Conservation (phyloP, 2,888 invertebrate species). For the Hydrotaea diabolus region DNA sequence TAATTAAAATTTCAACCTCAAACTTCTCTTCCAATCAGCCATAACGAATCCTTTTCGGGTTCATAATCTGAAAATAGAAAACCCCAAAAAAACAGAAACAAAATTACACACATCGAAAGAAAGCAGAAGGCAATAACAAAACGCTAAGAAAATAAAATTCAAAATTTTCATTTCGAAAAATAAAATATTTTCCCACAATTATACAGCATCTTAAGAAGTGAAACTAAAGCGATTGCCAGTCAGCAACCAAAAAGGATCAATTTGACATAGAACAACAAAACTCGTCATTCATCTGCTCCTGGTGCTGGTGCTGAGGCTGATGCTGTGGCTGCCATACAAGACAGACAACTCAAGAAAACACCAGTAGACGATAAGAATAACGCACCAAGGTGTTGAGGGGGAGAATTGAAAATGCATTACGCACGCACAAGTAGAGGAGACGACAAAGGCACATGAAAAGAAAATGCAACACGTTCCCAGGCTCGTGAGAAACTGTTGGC, state of each 20-base stretch:
- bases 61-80: background rate
- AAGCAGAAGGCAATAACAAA: constrained; percentile 6
- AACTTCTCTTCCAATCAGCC: constrained; percentile 7
- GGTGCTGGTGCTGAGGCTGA: background rate
- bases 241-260: constrained; percentile 12
- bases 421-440: background rate
- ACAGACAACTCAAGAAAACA: background rate
- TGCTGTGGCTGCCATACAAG: too few relatives aligned
- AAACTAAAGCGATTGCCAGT: background rate
- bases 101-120: background rate
- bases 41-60: constrained; percentile 26
- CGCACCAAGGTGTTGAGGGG: background rate
- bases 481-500: constrained; percentile 5
- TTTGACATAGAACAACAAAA: constrained; percentile 3
- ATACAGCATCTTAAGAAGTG: constrained; percentile 22
- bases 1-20: background rate
- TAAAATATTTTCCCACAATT: constrained; percentile 40
- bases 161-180: constrained; percentile 18
- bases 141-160: background rate
- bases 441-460: background rate
- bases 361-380: background rate
- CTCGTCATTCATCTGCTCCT: constrained; percentile 27
- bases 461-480: constrained; percentile 34
- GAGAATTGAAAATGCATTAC: background rate
- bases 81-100: background rate